Evolutionary conservation across 2,113 vertebrate species (phyloP), one percentile per base, ranked within the genome.

Genomic region (Ptilorrhoa leucosticta): DNA sequence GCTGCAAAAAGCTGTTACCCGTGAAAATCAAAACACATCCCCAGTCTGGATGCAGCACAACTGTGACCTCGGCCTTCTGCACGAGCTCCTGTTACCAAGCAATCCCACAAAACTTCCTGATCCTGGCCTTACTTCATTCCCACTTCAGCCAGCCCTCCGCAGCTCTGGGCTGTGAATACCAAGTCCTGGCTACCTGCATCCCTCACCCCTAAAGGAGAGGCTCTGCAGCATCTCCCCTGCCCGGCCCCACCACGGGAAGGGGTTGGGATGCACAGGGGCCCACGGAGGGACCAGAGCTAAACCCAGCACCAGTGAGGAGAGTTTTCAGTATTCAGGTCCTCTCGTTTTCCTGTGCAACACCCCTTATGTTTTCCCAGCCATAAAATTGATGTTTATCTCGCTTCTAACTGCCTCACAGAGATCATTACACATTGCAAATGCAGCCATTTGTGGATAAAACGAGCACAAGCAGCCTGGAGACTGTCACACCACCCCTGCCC

Each of bases 361-460:
- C 69, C 80, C 54, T 92, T 83, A 60, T 87, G 83, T 93, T 96
- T 94, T 87, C 69, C 89, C 86, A 88, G 93, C 81, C 91, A 70
- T 91, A 96, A 92, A 94, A 95, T 63, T 80, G 87, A 90, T 93
- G 93, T 90, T 96, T 95, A 95, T 92, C 92, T 93, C 27, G 0
- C 83, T 53, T n/a, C 87, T 95, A 95, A 95, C 89, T 94, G 94
- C 81, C 84, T 96, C 92, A 56, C 89, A 96, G 94, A 93, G 87
- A 95, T 94, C 89, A 96, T 94, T 89, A 97, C 93, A 91, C 89
- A 87, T 47, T 61, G 81, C 89, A 92, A 94, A 95, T 95, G 64
- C 89, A 89, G 72, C 89, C 83, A 51, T 89, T 94, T 81, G 83
- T n/a, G 21, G 91, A 71, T 81, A 44, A 94, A 94, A 95, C 0